Conservation (phyloP, 2,888 invertebrate genomes). For the Pristionchus entomophagus region DNA sequence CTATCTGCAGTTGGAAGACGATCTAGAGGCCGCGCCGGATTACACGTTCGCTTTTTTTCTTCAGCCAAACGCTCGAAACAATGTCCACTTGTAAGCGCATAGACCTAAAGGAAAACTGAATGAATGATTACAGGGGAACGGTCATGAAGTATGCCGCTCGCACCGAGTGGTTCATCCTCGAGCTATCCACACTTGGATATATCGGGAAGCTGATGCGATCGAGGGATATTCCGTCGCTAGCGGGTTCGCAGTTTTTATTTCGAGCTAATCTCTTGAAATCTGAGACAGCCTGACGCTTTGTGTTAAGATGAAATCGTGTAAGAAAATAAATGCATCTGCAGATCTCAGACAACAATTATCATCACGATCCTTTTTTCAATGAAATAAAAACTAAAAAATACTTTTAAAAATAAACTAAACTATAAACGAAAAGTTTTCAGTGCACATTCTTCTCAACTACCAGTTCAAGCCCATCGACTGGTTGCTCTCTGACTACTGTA, state of each 20-base stretch:
- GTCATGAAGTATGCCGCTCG: constrained; percentile 7
- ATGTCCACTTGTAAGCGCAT: no score
- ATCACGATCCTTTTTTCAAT: no score
- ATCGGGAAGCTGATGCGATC: constrained; percentile 92
- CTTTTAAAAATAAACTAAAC: no score
- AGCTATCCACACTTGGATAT: constrained; percentile 94
- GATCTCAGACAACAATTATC: no score
- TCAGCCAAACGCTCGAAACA: no score
- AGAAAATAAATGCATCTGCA: no score
- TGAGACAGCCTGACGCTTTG: no score
- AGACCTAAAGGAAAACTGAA: no score
- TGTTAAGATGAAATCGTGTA: no score
- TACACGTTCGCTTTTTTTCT: constrained; percentile 35
- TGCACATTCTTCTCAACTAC: constrained; percentile 86
- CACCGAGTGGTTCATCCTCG: constrained; percentile 87
- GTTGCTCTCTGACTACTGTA: constrained; percentile 90
- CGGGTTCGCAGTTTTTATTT: constrained; percentile 89
- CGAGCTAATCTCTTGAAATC: no score
- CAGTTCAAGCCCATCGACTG: constrained; percentile 97
- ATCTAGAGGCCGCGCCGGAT: constrained; percentile 4
- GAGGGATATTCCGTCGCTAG: constrained; percentile 87
- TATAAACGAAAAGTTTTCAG: no score
- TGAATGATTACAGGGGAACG: background rate
- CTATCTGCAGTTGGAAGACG: constrained; percentile 69
- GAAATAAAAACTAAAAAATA: no score